Evolutionary conservation across 2,888 invertebrate species (phyloP).

Genomic region (Oscheius sp.): DNA sequence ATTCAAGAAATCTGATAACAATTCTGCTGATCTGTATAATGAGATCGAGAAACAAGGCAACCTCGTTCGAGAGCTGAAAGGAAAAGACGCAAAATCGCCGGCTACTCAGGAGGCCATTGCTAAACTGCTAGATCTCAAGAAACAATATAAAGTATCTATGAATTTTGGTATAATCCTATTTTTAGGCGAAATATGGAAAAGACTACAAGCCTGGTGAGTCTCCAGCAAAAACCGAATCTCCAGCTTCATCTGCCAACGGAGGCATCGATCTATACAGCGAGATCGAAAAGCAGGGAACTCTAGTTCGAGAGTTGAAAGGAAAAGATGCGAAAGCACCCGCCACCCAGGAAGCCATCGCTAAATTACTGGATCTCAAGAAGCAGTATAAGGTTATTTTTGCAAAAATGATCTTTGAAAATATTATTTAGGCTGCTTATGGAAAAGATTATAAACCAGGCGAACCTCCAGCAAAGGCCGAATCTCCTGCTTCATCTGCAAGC

Average conservation of each 20-base stretch:
- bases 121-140: slow-evolving; percentile 78
- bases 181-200: background rate
- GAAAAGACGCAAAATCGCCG: slow-evolving; percentile 61
- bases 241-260: background rate
- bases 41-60: slow-evolving; percentile 47
- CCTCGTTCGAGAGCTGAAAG: slow-evolving; percentile 45
- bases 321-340: slow-evolving; percentile 75
- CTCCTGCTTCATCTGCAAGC: slow-evolving; percentile 42
- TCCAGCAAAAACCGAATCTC: background rate
- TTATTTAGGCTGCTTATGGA: slow-evolving; percentile 78
- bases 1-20: no score
- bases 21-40: slow-evolving; percentile 27
- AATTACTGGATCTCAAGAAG: slow-evolving; percentile 81
- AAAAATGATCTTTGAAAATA: background rate
- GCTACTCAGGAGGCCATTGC: slow-evolving; percentile 76
- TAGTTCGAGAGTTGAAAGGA: slow-evolving; percentile 80
- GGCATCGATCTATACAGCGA: slow-evolving; percentile 76
- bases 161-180: no score
- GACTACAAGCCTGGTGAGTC: background rate
- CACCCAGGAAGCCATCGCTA: slow-evolving; percentile 78
- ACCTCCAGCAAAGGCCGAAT: slow-evolving; percentile 53
- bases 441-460: slow-evolving; percentile 56
- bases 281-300: slow-evolving; percentile 82
- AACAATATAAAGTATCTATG: background rate
- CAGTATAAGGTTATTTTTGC: slow-evolving; percentile 80